Evolutionary conservation across 2,797 vertebrate species (phyloP).

Genomic region (Artibeus lituratus): DNA sequence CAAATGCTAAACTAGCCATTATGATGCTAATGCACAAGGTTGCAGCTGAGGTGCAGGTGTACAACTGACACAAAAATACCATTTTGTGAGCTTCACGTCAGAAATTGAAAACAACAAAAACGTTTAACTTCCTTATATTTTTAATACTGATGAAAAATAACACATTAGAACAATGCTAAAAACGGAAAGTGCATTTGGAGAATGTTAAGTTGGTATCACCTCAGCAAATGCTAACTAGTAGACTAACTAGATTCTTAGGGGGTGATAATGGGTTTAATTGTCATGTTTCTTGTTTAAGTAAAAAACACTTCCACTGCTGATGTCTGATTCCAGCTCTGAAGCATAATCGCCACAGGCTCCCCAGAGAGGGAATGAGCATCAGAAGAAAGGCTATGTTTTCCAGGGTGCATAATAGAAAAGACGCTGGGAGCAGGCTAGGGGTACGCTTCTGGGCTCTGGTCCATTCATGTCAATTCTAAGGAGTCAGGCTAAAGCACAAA

Average conservation of each 20-base stretch:
- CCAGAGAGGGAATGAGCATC: neutral
- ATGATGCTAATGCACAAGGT: neutral
- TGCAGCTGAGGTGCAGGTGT: neutral
- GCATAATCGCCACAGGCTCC: neutral
- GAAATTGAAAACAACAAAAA: conserved; percentile 25
- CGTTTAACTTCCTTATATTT: neutral
- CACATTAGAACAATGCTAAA: neutral
- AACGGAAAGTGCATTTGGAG: neutral
- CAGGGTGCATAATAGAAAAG: neutral
- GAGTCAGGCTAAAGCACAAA: neutral
- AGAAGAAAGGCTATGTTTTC: neutral
- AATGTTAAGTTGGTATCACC: neutral
- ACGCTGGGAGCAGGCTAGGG: neutral
- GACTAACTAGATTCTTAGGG: neutral
- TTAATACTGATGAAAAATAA: conserved; percentile 11
- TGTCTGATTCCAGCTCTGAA: neutral
- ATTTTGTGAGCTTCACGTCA: neutral
- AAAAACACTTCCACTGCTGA: neutral
- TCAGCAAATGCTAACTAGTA: conserved; percentile 26
- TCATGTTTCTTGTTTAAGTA: conserved; percentile 26
- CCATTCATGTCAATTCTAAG: neutral
- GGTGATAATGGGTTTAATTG: neutral
- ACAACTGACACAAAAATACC: neutral
- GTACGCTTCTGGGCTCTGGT: neutral
- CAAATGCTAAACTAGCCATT: neutral